These are phyloP conservation scores for Ormia ochracea DNA, from an alignment of 2,888 invertebrate genomes.

Conservation along the genomic window DNA sequence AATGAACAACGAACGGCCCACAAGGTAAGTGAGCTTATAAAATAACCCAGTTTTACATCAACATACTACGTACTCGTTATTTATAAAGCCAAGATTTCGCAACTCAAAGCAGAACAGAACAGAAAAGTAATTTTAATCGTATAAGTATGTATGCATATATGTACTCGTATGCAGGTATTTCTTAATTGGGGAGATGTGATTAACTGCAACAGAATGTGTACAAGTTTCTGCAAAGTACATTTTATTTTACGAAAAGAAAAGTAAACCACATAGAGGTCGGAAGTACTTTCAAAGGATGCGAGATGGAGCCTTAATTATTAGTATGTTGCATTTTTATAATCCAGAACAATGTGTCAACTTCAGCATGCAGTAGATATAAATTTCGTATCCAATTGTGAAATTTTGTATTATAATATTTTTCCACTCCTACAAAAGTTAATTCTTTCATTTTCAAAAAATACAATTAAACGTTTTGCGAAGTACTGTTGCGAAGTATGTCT, in stretches of 20 bases:
- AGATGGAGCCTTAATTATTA: no score
- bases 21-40: constrained; percentile 62
- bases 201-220: not conserved
- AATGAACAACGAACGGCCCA: constrained; percentile 61
- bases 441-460: no score
- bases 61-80: constrained; percentile 15
- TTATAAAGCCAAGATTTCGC: constrained; percentile 59
- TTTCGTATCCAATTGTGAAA: no score
- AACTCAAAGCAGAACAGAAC: constrained; percentile 54
- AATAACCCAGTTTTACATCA: constrained; percentile 58
- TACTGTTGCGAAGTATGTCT: no score
- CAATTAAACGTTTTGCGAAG: no score
- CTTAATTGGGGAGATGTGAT: constrained; percentile 22
- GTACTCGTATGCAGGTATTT: no score
- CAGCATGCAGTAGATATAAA: no score
- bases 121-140: no score
- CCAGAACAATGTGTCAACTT: no score
- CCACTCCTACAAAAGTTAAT: no score
- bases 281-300: not conserved
- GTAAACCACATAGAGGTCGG: not conserved
- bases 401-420: no score
- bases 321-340: no score
- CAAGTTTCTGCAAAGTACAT: not conserved
- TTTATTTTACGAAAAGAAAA: not conserved
- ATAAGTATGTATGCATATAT: not conserved